Base-by-base conservation (phyloP, 2,113 vertebrate species). In the Serranochromis macrocephalus region DNA sequence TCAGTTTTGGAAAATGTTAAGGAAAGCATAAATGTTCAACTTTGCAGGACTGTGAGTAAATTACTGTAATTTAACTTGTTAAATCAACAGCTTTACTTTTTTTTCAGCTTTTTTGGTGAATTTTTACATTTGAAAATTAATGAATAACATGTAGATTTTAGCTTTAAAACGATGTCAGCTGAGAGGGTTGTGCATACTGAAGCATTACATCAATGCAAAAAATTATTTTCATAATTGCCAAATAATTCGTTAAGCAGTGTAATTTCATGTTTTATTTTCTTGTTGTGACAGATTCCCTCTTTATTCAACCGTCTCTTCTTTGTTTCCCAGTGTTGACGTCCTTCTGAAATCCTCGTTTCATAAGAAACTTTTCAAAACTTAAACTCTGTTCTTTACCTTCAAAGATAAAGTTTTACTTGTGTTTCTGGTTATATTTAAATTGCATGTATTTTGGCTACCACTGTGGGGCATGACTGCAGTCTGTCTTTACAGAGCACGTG, bases 281-380 rank as follows among this genome's bases (percentile, higher is more conserved):
- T 63, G 58, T 63, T 33, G 29, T 66, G 57, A 61, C 57, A 61
- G 26, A 31, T n/a, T n/a, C 17, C 6, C 31, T 66, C 31, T 36
- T n/a, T 36, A 19, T 63, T 63, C 58, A 36, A 4, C 31, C 0
- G 29, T 11, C 58, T 66, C 1, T 36, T n/a, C 61, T 66, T 38
- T 1, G 61, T 21, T 7, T 66, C 31, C 1, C 61, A 38, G 33
- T 38, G 10, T 66, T 0, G 61, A 0, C 1, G 1, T 38, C 17
- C 19, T 21, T 66, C 61, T 38, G 0, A 66, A 38, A 66, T 38
- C 10, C 61, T 63, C 0, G 2, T 66, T 66, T 36, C 26, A 9
- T 61, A 9, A 63, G 31, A 63, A 63, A 63, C 17, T 1, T 36
- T 36, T n/a, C 31, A 7, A 66, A 38, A 66, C 6, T 36, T 66